Base-by-base conservation (phyloP, 2,888 invertebrate species). In the Helleia helle region DNA sequence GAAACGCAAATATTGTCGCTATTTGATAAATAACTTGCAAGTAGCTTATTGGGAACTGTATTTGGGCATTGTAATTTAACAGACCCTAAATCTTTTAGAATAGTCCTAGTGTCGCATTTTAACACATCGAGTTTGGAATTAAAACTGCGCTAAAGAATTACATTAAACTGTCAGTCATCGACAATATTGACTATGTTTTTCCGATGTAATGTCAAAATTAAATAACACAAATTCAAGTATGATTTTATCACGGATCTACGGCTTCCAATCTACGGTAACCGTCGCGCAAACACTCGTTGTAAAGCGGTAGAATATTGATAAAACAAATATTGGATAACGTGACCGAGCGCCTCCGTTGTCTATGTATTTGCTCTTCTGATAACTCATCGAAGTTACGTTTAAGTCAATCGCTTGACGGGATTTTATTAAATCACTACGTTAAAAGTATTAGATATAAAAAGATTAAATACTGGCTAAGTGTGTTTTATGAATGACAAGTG, bases 281-380 rank as follows among this genome's bases (percentile, higher is more conserved):
- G 42, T 41, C 41, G 42, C 37, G 40, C 49, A 47, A 45, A 47
- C 47, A 49, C 29, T 40, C 56, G 46, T 58, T 58, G 57, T 29
- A 56, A 65, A 72, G 57, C 66, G 71, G 50, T 68, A 67, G 68
- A 73, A 76, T 72, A 79, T 79, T 76, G 71, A 67, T 72, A 73
- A 69, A 75, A 75, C 73, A 77, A 76, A 77, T 74, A 76, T 72
- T 73, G 62, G 55, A 56, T 46, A 55, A 65, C 73, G 74, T 74
- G 73, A 73, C 71, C 65, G 61, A 57, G 54, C 56, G 53, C 50
- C 52, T 42, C 41, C 55, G 56, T 54, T 59, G 59, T 61, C 57
- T 57, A n/a, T n/a, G 39, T 59, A 50, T 63, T 64, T 62, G 57
- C 50, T 29, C 50, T 30, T 54, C 48, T 54, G 50, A 52, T 53